A percentile compares a stretch with the other conserved stretches of the same genome.
Evolutionary conservation across 1,140 invertebrate genomes (phyloP).

Genomic region (Drosophila simulans): DNA sequence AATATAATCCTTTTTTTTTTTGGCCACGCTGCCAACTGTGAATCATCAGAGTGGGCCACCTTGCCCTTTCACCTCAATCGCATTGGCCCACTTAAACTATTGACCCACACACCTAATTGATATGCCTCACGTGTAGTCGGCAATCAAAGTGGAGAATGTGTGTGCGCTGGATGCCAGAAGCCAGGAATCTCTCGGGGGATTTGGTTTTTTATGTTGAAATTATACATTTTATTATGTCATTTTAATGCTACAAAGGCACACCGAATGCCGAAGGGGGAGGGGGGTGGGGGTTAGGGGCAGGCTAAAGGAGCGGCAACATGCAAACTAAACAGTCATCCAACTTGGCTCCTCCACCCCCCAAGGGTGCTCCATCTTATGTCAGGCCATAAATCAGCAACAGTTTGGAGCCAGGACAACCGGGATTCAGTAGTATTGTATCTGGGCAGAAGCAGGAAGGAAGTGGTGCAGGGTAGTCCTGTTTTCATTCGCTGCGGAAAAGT

Average conservation of each 20-base stretch:
- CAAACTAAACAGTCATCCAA: slow-evolving; percentile 65
- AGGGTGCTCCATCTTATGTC: slow-evolving; percentile 3
- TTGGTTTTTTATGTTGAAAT: slow-evolving; percentile 73
- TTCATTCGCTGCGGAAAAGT: slow-evolving; percentile 57
- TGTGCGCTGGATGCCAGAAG: slow-evolving; percentile 8
- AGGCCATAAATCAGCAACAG: slow-evolving; percentile 73
- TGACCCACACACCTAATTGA: slow-evolving; percentile 74
- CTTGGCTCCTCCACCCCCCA: background rate
- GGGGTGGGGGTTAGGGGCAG: background rate
- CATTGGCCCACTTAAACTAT: slow-evolving; percentile 61
- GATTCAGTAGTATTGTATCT: background rate
- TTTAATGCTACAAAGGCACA: slow-evolving; percentile 52
- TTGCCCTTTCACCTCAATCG: slow-evolving; percentile 22
- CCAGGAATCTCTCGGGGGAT: slow-evolving; percentile 62
- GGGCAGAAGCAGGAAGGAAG: slow-evolving; percentile 58
- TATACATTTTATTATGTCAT: slow-evolving; percentile 79
- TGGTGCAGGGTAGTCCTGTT: slow-evolving; percentile 48
- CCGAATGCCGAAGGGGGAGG: slow-evolving; percentile 1
- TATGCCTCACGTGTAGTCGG: slow-evolving; percentile 63
- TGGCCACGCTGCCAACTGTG: slow-evolving; percentile 9
- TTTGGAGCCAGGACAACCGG: slow-evolving; percentile 39
- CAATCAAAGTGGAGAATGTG: slow-evolving; percentile 44
- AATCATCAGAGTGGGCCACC: slow-evolving; percentile 3
- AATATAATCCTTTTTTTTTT: slow-evolving; percentile 14
- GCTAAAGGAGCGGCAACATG: slow-evolving; percentile 27